These are phyloP conservation scores for Dryomyza anilis DNA, from an alignment of 2,888 invertebrate species.

Conservation along the genomic window DNA sequence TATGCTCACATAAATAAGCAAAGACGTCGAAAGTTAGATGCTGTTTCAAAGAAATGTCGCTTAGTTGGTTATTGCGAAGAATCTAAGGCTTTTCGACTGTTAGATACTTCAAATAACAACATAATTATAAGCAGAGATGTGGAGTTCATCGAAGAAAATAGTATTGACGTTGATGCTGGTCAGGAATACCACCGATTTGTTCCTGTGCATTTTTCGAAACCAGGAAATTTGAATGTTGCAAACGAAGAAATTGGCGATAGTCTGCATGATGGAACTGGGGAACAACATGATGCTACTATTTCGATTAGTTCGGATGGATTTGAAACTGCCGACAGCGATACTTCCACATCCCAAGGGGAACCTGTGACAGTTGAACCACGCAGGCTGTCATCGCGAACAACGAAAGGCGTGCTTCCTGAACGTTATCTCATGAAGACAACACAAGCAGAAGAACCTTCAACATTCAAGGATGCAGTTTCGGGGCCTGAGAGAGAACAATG, in stretches of 20 bases:
- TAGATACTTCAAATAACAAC: conserved; percentile 23
- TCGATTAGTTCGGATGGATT: too few relatives aligned
- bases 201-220: not conserved
- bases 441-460: too few relatives aligned
- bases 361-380: not conserved
- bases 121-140: conserved; percentile 32
- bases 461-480: conserved; percentile 1
- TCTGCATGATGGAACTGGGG: not conserved
- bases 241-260: not conserved
- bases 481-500: not conserved
- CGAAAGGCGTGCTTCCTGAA: too few relatives aligned
- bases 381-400: not conserved
- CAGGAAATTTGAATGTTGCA: too few relatives aligned
- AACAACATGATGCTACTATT: too few relatives aligned
- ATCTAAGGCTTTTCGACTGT: conserved; percentile 31
- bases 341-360: too few relatives aligned
- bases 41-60: conserved; percentile 33
- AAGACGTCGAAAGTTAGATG: conserved; percentile 31
- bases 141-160: conserved; percentile 18
- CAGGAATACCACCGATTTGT: too few relatives aligned
- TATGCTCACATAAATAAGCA: conserved; percentile 27
- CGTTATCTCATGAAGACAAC: too few relatives aligned
- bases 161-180: not conserved
- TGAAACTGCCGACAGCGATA: too few relatives aligned
- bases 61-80: conserved; percentile 32